phyloP scores from a whole-genome alignment of 2,797 vertebrate genomes.

The Masticophis lateralis region DNA sequence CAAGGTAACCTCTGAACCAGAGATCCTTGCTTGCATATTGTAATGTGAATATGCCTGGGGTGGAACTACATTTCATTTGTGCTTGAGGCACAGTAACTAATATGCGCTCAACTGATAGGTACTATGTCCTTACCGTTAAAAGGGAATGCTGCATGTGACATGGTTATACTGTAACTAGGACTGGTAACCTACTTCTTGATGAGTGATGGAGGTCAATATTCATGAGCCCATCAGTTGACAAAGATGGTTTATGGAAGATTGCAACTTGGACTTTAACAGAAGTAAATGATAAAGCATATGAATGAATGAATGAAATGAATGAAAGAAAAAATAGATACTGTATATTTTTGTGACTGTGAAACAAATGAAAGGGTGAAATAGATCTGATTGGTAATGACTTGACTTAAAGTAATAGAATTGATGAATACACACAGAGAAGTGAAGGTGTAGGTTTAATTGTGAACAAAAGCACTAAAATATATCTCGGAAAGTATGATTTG shows the following conservation, averaged over 20 bases:
- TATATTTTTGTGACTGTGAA: background rate
- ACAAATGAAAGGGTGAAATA: background rate
- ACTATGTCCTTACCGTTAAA: background rate
- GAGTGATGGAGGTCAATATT: background rate
- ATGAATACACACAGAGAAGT: background rate
- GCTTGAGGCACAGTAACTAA: background rate
- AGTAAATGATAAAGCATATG: background rate
- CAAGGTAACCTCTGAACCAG: background rate
- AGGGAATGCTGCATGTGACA: background rate
- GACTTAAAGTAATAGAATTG: background rate
- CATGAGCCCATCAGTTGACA: background rate
- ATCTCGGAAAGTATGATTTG: background rate
- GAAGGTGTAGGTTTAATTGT: background rate
- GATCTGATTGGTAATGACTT: background rate
- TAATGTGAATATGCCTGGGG: background rate
- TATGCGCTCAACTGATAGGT: background rate
- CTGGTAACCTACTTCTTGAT: background rate
- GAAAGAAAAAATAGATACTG: background rate
- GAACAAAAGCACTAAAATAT: background rate
- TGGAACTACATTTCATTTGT: background rate
- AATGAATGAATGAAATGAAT: background rate
- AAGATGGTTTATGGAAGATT: background rate
- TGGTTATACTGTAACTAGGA: background rate
- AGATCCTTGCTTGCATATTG: background rate
- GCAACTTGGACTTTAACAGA: background rate